phyloP scores from a whole-genome alignment of 2,888 invertebrate genomes.

The Coremacera marginata region DNA sequence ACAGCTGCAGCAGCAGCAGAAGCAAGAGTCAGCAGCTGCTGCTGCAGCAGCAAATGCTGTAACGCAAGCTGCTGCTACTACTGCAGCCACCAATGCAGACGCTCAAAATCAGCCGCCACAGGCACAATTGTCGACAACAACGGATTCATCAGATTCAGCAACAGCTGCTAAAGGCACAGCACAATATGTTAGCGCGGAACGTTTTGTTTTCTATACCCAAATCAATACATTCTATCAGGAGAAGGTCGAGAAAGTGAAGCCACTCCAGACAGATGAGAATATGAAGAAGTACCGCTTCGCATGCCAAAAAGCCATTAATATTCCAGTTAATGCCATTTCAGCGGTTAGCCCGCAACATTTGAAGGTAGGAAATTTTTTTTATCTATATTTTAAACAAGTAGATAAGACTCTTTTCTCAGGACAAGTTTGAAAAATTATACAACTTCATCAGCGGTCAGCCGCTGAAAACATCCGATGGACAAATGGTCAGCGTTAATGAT shows the following conservation, averaged over 20 bases:
- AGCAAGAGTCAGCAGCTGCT: slow-evolving; percentile 39
- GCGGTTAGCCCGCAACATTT: slow-evolving; percentile 79
- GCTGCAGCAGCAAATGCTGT: slow-evolving; percentile 42
- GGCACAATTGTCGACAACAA: background rate
- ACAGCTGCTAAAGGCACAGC: slow-evolving; percentile 35
- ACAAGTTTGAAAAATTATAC: slow-evolving; percentile 83
- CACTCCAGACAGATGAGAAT: slow-evolving; percentile 73
- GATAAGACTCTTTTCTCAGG: slow-evolving; percentile 55
- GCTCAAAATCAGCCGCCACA: slow-evolving; percentile 36
- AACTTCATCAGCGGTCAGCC: slow-evolving; percentile 79
- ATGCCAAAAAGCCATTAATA: slow-evolving; percentile 88
- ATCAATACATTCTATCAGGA: slow-evolving; percentile 73
- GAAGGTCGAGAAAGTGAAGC: slow-evolving; percentile 74
- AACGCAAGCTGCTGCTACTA: slow-evolving; percentile 27
- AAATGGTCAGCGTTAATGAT: slow-evolving; percentile 75
- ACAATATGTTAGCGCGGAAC: slow-evolving; percentile 71
- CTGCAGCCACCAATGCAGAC: slow-evolving; percentile 37
- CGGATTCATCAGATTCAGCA: slow-evolving; percentile 47
- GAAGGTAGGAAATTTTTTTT: slow-evolving; percentile 47
- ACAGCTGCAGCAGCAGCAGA: slow-evolving; percentile 42
- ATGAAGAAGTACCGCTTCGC: slow-evolving; percentile 85
- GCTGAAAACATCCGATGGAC: slow-evolving; percentile 75
- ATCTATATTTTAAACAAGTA: background rate
- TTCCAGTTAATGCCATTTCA: slow-evolving; percentile 88
- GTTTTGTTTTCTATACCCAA: slow-evolving; percentile 73